Evolutionary conservation across 2,888 invertebrate genomes (phyloP), one percentile per base, ranked within the genome.

Genomic region (Drosophila tanythrix): DNA sequence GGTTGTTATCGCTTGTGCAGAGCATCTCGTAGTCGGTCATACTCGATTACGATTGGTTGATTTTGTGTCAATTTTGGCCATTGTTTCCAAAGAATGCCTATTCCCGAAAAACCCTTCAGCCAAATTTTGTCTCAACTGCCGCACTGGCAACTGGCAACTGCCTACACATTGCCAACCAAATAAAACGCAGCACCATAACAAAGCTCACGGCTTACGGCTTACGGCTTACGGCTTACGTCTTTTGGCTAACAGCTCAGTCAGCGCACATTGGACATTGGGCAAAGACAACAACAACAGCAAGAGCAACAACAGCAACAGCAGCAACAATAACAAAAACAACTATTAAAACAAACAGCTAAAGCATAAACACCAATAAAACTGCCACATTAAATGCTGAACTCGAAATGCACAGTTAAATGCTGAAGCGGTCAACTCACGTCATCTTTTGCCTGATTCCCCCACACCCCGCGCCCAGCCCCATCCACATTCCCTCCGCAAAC

Each of bases 381-480:
- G 67, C 27, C 57, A 70, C 50, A 27, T 63, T 46, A 55, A 57
- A 18, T 57, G 33, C 33, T 33, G 40, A 76, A 79, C 55, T 70
- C 60, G 56, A 82, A 84, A 80, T 71, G 67, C 65, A 79, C 82
- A 78, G 81, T 83, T 81, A 76, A 82, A 67, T 72, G 69, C 63
- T 69, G 75, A 57, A 61, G 46, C 60, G 60, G 50, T 65, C 61
- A 65, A 59, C 35, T 75, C 62, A 75, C 60, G 65, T 75, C 70
- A 74, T 74, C 55, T 55, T 53, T 52, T 15, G 13, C 8, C 59
- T 55, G 33, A 27, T 3, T n/a, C 18, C 40, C 51, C 13, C 18
- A n/a, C n/a, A n/a, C 27, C 15, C 38, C 18, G 10, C 4, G 31
- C 6, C 40, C 11, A 43, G 11, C n/a, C 10, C n/a, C 10, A n/a